Evolutionary conservation across 2,888 invertebrate species (phyloP), one percentile per base, ranked within the genome.

Genomic region (Torymus tubicola): DNA sequence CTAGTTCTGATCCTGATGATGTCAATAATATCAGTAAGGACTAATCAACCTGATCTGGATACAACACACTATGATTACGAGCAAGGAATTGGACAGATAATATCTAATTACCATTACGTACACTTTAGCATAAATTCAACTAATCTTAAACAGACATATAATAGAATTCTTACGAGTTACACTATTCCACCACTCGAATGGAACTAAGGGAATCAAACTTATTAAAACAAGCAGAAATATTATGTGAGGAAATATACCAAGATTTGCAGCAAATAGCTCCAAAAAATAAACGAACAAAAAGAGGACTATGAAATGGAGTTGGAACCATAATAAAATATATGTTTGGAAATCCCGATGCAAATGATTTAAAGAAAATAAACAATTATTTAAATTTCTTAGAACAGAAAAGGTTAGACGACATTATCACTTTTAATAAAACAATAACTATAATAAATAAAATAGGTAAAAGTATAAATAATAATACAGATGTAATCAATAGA

Each of bases 251-350:
- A 24, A 31, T 31, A 31, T 31, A 31, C 4, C 31, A 31, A 31
- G 5, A 31, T 5, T 2, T 31, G 4, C 4, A 24, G n/a, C 13
- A 55, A 57, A 55, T 24, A 24, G 10, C 11, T 13, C 57, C 24
- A 69, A 10, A 12, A 2, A 5, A 10, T 14, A 5, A 14, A 16
- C 53, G 14, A 57, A n/a, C 8, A 10, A 69, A 69, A 1, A 69
- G 24, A 57, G 69, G 31, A 5, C 31, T 69, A 2, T n/a, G 21
- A 53, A 14, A 69, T 57, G 31, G 55, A 69, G 0, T 55, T 14
- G n/a, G 69, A 1, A 57, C n/a, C 3, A 10, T n/a, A 1, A 69
- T 69, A 8, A 67, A 67, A 67, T 67, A 53, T 24, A 53, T 53
- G 10, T 67, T 67, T 10, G 53, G 11, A 16, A 67, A 64, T 31